A percentile compares a stretch with the other conserved stretches of the same genome.
Evolutionary conservation across 2,113 vertebrate species (phyloP).

Genomic region (Ramphastos sulfuratus): DNA sequence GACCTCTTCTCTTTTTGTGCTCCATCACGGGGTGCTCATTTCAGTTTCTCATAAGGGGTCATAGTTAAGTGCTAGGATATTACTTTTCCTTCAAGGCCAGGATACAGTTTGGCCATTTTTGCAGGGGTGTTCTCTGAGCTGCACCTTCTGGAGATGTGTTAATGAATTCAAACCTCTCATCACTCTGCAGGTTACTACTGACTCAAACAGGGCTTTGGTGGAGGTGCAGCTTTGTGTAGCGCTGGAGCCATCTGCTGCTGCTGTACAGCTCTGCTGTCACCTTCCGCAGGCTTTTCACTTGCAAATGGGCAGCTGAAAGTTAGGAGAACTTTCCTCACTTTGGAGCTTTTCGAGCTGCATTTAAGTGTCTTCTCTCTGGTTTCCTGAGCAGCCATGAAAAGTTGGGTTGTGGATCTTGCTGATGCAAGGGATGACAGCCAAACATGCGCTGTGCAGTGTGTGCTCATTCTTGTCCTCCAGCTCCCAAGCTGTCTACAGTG

Average conservation of each 20-base stretch:
- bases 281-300: neutral
- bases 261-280: neutral
- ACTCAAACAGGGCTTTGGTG: neutral
- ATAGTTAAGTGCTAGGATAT: neutral
- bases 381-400: neutral
- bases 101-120: neutral
- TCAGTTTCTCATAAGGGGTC: neutral
- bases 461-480: neutral
- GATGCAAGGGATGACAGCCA: neutral
- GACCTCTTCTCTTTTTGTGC: conserved; percentile 19
- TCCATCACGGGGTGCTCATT: neutral
- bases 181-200: neutral
- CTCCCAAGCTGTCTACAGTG: neutral
- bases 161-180: neutral
- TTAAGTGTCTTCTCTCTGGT: neutral
- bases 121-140: neutral
- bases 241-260: neutral
- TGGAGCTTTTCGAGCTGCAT: neutral
- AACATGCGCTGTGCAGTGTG: neutral
- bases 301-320: neutral
- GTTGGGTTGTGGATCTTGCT: neutral
- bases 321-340: neutral
- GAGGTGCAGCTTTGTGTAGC: neutral
- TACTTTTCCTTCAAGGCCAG: neutral
- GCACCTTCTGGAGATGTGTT: neutral